Evolutionary conservation across 2,797 vertebrate genomes (phyloP), one percentile per base, ranked within the genome.

Genomic region (Coregonus sp.): DNA sequence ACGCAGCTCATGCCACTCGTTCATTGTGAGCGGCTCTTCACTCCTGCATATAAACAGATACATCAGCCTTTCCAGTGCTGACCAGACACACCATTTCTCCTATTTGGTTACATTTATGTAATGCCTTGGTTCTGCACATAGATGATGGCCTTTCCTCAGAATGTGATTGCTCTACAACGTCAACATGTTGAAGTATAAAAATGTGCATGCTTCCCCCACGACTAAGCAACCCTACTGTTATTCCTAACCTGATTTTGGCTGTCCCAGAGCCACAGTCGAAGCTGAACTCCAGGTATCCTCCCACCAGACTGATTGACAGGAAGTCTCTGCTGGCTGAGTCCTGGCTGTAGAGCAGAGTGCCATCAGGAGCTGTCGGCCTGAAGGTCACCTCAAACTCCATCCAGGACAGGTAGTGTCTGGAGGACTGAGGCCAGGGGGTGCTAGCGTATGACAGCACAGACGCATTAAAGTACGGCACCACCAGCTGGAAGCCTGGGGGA

Each of bases 251-350:
- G 90, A 96, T 94, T 6, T 94, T 61, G 35, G 94, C 93, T 0
- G 92, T 92, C 72, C 95, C 95, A 3, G 95, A 95, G 63, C 95
- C 95, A 12, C 95, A 96, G 90, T 96, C 94, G 0, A 96, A 96
- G 75, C 94, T 92, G 86, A 96, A 94, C 65, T 95, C 94, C 91
- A 95, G 90, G 0, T 94, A 91, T 81, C 93, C 85, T n/a, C 80
- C 84, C 5, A 81, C 89, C 89, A 96, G 77, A 59, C 70, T 93
- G 81, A 96, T 81, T 20, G 95, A 93, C 70, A 96, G 84, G 75
- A 96, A 96, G 74, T 96, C 95, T 67, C 91, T 95, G 90, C 95
- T 96, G 86, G 80, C 80, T 0, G 86, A 89, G 82, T 96, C 95
- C 0, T 93, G 94, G 81, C 95, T 95, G 86, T 96, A 96, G 47